Conservation (phyloP, 2,888 invertebrate species). For the Drosophila vallismaia region DNA sequence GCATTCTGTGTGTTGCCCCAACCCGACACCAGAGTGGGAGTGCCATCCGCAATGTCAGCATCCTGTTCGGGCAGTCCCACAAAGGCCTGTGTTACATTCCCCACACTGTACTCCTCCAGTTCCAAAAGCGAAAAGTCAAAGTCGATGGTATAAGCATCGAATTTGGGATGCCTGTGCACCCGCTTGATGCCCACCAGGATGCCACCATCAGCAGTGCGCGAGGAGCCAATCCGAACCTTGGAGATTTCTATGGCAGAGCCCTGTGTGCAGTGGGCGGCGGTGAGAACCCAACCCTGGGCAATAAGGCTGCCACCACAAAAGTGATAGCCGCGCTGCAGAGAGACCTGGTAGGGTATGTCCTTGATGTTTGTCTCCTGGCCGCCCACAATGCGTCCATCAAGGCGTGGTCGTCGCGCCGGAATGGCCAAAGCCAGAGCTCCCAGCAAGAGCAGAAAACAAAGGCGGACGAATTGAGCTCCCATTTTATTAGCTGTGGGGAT, state of each 20-base stretch:
- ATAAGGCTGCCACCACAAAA: slow-evolving; percentile 84
- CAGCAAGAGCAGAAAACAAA: slow-evolving; percentile 16
- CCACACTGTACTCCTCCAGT: slow-evolving; percentile 63
- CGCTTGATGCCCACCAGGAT: slow-evolving; percentile 72
- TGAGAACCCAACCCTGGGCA: slow-evolving; percentile 80
- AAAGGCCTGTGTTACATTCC: slow-evolving; percentile 57
- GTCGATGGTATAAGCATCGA: slow-evolving; percentile 81
- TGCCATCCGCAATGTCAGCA: slow-evolving; percentile 69
- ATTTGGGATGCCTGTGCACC: slow-evolving; percentile 81
- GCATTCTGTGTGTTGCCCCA: slow-evolving; percentile 79
- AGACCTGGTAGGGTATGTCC: slow-evolving; percentile 84
- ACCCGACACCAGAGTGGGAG: slow-evolving; percentile 76
- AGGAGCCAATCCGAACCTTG: slow-evolving; percentile 83
- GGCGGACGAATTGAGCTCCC: slow-evolving; percentile 22
- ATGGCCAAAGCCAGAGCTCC: slow-evolving; percentile 10
- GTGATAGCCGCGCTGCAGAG: slow-evolving; percentile 81
- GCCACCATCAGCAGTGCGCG: slow-evolving; percentile 79
- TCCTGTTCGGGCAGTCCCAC: slow-evolving; percentile 66
- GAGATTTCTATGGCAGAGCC: slow-evolving; percentile 38
- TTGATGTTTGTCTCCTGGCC: slow-evolving; percentile 81
- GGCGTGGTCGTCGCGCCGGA: slow-evolving; percentile 30
- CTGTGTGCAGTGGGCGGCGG: slow-evolving; percentile 84
- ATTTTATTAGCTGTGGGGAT: slow-evolving; percentile 30
- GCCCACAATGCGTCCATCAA: slow-evolving; percentile 83
- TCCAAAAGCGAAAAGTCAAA: slow-evolving; percentile 84